These are phyloP conservation scores for Coturnix japonica DNA, from an alignment of 2,113 vertebrate genomes.

Conservation along the genomic window DNA sequence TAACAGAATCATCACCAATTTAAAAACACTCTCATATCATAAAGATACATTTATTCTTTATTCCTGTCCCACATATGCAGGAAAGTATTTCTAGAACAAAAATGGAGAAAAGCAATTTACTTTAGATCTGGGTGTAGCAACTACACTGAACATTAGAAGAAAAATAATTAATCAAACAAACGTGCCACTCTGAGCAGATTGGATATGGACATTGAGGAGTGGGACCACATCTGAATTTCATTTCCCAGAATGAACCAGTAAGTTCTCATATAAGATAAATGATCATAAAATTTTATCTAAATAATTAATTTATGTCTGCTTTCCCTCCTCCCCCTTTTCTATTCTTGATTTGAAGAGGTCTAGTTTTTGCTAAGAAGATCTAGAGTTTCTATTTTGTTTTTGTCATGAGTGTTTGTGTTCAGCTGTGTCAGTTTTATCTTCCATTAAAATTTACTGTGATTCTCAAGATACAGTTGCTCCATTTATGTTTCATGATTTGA, in stretches of 20 bases:
- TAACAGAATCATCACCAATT: not conserved
- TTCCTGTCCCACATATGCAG: not conserved
- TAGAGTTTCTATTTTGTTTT: not conserved
- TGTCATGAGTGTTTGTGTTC: not conserved
- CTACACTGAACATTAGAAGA: not conserved
- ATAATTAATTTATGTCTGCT: accelerated
- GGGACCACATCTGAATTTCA: not conserved
- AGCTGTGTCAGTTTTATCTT: not conserved
- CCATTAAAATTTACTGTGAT: not conserved
- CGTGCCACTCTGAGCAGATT: not conserved
- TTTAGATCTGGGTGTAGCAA: not conserved
- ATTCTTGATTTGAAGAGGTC: not conserved
- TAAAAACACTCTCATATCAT: not conserved
- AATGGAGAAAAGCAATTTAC: not conserved
- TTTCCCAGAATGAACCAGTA: not conserved
- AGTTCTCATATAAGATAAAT: not conserved
- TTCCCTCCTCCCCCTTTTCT: not conserved
- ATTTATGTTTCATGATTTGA: not conserved
- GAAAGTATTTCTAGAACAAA: not conserved
- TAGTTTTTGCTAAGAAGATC: no score
- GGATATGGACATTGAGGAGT: not conserved
- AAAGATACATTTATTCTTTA: not conserved
- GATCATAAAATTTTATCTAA: not conserved
- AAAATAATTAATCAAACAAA: not conserved
- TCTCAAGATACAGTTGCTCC: not conserved